phyloP scores from a whole-genome alignment of 1,140 invertebrate genomes.

The Temnothorax nylanderi region DNA sequence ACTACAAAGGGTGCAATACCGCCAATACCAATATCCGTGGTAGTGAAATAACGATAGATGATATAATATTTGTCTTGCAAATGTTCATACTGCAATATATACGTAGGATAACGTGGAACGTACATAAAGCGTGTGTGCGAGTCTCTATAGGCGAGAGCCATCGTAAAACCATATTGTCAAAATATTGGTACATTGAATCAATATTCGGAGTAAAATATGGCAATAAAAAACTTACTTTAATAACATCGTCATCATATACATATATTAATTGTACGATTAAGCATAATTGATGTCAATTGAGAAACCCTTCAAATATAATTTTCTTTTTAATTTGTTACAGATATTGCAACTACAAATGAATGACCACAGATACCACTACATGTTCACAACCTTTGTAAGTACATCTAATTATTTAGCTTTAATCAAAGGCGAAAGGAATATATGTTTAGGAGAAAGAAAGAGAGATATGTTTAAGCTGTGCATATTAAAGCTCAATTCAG shows the following conservation, averaged over 20 bases:
- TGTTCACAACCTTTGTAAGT: conserved; percentile 97
- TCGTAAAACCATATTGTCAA: conserved; percentile 1
- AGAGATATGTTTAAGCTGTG: neutral
- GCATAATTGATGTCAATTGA: neutral
- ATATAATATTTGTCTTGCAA: conserved; percentile 29
- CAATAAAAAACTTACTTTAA: neutral
- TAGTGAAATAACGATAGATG: neutral
- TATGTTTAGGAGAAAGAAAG: neutral
- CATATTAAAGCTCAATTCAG: neutral
- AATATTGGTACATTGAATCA: neutral
- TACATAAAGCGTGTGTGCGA: neutral
- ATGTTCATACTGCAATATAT: conserved; percentile 2
- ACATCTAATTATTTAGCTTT: conserved; percentile 59
- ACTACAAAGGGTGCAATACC: conserved; percentile 29
- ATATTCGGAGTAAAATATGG: neutral
- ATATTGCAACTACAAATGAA: conserved; percentile 97
- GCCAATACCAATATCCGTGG: conserved; percentile 35
- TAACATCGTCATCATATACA: neutral
- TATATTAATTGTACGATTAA: neutral
- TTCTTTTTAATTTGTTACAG: conserved; percentile 87
- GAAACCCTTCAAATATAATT: conserved; percentile 61
- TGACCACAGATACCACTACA: conserved; percentile 96
- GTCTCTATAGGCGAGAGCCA: neutral
- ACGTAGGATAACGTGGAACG: neutral
- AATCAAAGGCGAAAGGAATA: neutral